Evolutionary conservation across 2,888 invertebrate genomes (phyloP).

Genomic region (Agonopterix arenella): DNA sequence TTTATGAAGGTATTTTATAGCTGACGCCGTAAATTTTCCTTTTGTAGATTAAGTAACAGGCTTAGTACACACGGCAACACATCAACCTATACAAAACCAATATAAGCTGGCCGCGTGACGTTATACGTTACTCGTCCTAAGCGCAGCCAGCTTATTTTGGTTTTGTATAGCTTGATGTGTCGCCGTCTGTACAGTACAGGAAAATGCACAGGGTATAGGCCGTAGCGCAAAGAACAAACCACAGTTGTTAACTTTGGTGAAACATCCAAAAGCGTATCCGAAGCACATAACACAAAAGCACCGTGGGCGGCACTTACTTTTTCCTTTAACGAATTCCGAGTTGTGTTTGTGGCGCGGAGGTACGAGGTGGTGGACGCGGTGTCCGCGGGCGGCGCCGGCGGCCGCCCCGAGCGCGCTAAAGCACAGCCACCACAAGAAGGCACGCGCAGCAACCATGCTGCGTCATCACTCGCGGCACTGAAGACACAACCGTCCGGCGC

Average conservation of each 20-base stretch:
- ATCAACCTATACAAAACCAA: no score
- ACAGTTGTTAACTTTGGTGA: slow-evolving; percentile 11
- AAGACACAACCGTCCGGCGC: slow-evolving; percentile 56
- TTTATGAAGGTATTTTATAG: slow-evolving; percentile 27
- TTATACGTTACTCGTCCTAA: no score
- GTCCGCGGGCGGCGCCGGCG: slow-evolving; percentile 39
- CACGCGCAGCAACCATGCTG: slow-evolving; percentile 67
- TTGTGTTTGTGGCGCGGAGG: slow-evolving; percentile 50
- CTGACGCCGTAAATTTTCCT: slow-evolving; percentile 15
- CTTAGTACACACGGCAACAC: no score
- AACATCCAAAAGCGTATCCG: slow-evolving; percentile 16
- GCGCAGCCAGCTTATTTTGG: no score
- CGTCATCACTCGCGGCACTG: slow-evolving; percentile 64
- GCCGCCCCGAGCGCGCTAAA: slow-evolving; percentile 33
- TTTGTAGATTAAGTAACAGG: slow-evolving; percentile 8
- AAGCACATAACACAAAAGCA: slow-evolving; percentile 11
- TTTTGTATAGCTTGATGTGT: no score
- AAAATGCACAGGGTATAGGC: no score
- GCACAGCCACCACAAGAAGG: slow-evolving; percentile 59
- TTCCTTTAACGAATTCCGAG: slow-evolving; percentile 86
- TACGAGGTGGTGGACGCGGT: slow-evolving; percentile 49
- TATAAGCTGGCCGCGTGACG: no score
- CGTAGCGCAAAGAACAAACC: slow-evolving; percentile 1
- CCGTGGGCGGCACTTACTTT: slow-evolving; percentile 80
- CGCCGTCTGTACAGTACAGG: no score